A percentile compares a stretch with the other conserved stretches of the same genome.
These are phyloP conservation scores for Metalampra italica DNA, from an alignment of 2,888 invertebrate genomes.

Conservation along the genomic window DNA sequence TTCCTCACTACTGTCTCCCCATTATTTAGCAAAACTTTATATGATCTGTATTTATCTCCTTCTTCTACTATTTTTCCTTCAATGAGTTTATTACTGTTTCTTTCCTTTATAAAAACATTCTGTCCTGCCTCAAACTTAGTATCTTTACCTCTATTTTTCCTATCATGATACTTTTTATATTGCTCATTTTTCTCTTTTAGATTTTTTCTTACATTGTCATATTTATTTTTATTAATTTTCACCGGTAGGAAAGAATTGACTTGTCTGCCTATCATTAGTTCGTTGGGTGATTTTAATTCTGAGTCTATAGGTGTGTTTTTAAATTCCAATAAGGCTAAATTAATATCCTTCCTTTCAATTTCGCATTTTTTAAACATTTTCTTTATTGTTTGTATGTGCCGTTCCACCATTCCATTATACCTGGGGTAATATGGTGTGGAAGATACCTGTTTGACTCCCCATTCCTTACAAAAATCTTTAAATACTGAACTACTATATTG, in stretches of 20 bases:
- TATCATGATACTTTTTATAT: constrained; percentile 9
- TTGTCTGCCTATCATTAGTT: constrained; percentile 5
- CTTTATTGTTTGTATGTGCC: constrained; percentile 6
- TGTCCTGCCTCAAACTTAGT: constrained; percentile 1
- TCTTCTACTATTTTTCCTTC: constrained; percentile 2
- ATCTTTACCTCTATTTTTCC: constrained; percentile 3
- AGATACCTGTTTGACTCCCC: background rate
- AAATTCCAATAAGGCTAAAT: constrained; percentile 9
- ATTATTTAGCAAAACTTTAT: constrained; percentile 5
- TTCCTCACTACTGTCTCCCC: constrained; percentile 7
- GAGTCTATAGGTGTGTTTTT: constrained; percentile 7
- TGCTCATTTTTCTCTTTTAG: background rate
- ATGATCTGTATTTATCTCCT: constrained; percentile 3
- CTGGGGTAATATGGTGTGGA: constrained; percentile 5
- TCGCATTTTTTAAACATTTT: constrained; percentile 7
- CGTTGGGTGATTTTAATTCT: constrained; percentile 6
- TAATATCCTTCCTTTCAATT: constrained; percentile 4
- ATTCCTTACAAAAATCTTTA: constrained; percentile 2
- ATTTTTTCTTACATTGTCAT: background rate
- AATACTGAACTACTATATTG: constrained; percentile 4
- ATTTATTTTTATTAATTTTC: background rate
- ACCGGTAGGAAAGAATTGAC: constrained; percentile 2
- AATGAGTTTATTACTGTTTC: constrained; percentile 6
- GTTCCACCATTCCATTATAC: constrained; percentile 7
- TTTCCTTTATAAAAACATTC: constrained; percentile 6